Conservation (phyloP, 2,888 invertebrate species). For the Heliconius cydno region DNA sequence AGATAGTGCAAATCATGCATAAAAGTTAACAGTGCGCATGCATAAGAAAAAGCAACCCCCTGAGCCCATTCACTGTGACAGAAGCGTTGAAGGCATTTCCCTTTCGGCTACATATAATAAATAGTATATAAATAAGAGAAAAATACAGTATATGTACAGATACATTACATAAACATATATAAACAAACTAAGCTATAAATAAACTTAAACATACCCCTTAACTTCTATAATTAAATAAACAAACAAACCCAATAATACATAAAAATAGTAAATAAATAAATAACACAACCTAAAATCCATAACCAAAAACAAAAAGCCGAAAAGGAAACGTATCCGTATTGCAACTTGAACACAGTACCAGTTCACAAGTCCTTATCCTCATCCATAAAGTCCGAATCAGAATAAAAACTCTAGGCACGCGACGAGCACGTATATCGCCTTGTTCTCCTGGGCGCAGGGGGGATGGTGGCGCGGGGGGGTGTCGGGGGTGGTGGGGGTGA, state of each 20-base stretch:
- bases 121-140: not conserved
- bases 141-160: not conserved
- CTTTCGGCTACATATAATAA: conserved; percentile 43
- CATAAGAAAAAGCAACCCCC: conserved; percentile 55
- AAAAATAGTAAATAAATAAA: conserved; percentile 4
- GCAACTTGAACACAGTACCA: conserved; percentile 70
- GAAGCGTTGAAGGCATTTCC: conserved; percentile 62
- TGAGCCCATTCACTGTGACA: conserved; percentile 64
- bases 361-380: conserved; percentile 57
- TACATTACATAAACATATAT: not conserved
- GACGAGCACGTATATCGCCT: conserved; percentile 80
- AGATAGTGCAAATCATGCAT: conserved; percentile 38
- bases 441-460: conserved; percentile 64
- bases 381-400: conserved; percentile 57
- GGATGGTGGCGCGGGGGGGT: conserved; percentile 50
- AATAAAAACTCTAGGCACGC: conserved; percentile 84
- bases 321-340: conserved; percentile 42
- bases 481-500: conserved; percentile 44
- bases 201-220: not conserved
- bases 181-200: not conserved
- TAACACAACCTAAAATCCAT: not conserved
- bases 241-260: not conserved
- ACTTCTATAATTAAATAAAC: not conserved
- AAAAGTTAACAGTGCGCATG: conserved; percentile 18
- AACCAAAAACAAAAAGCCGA: conserved; percentile 40